A percentile compares a stretch with the other conserved stretches of the same genome.
These are phyloP conservation scores for Drosophila macrospina DNA, from an alignment of 2,888 invertebrate genomes.

Conservation along the genomic window DNA sequence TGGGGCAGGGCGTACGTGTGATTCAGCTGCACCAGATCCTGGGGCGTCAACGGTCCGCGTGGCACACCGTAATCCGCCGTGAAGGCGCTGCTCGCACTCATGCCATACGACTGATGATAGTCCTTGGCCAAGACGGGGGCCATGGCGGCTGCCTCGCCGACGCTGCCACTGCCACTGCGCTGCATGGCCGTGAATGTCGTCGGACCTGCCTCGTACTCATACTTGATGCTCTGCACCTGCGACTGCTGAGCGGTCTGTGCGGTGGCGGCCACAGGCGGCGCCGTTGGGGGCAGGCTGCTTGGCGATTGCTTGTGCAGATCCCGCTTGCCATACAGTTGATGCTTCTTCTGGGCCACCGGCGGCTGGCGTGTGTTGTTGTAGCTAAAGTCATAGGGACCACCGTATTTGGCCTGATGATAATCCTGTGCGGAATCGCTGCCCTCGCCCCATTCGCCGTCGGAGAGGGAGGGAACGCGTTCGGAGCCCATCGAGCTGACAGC, in stretches of 20 bases:
- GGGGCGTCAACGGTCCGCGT: constrained; percentile 86
- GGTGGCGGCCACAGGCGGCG: constrained; percentile 55
- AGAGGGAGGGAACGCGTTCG: constrained; percentile 94
- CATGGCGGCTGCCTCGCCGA: constrained; percentile 78
- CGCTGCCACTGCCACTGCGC: constrained; percentile 72
- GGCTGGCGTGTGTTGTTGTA: constrained; percentile 87
- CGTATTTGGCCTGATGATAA: constrained; percentile 87
- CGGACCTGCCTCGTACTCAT: constrained; percentile 86
- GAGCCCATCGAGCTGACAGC: constrained; percentile 97
- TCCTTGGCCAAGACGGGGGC: constrained; percentile 82
- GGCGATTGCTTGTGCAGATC: constrained; percentile 89
- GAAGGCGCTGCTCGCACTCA: constrained; percentile 71
- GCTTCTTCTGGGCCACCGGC: constrained; percentile 94
- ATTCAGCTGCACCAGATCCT: constrained; percentile 92
- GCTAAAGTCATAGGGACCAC: constrained; percentile 89
- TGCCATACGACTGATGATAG: constrained; percentile 80
- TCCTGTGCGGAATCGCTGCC: constrained; percentile 94
- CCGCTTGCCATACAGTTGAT: constrained; percentile 96
- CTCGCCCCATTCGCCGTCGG: constrained; percentile 96
- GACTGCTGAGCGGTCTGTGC: constrained; percentile 41
- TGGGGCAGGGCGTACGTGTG: constrained; percentile 94
- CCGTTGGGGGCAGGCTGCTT: constrained; percentile 56
- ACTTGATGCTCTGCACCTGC: constrained; percentile 86
- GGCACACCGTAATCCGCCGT: constrained; percentile 88
- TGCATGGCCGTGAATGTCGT: constrained; percentile 65